A percentile compares a stretch with the other conserved stretches of the same genome.
phyloP scores from a whole-genome alignment of 2,113 vertebrate species.

The Sterrhoptilus dennistouni region DNA sequence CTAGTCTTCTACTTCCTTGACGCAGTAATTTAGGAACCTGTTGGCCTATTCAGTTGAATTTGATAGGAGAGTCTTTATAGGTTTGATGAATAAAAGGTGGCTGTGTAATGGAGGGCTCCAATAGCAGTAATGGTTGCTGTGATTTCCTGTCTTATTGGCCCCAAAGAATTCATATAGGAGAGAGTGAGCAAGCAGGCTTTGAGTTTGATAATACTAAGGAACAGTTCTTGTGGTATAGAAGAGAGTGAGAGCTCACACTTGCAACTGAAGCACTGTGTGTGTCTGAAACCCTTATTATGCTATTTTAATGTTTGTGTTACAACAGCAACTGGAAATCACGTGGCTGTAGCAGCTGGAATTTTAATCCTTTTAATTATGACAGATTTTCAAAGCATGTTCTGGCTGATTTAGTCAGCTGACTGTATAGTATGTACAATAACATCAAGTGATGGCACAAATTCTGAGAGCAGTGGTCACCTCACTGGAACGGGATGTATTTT shows the following conservation, averaged over 20 bases:
- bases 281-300: slow-evolving; percentile 44
- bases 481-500: slow-evolving; percentile 73
- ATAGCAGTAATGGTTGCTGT: not conserved
- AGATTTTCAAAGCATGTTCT: slow-evolving; percentile 65
- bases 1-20: not conserved
- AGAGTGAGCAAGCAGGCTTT: not conserved
- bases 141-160: not conserved
- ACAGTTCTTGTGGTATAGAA: not conserved
- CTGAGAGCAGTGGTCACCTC: slow-evolving; percentile 62
- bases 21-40: not conserved
- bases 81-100: not conserved
- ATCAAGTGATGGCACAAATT: slow-evolving; percentile 63
- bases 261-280: not conserved
- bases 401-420: slow-evolving; percentile 65
- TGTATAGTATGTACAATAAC: slow-evolving; percentile 62
- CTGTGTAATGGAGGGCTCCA: not conserved
- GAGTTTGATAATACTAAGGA: not conserved
- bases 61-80: not conserved
- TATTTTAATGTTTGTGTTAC: slow-evolving; percentile 60
- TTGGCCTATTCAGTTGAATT: not conserved
- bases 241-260: not conserved
- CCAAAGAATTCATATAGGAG: not conserved
- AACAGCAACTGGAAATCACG: slow-evolving; percentile 60
- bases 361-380: slow-evolving; percentile 68
- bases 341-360: slow-evolving; percentile 64